Evolutionary conservation across 2,113 vertebrate genomes (phyloP).

Genomic region (Sus scrofa): T2T-Sscrofa CM000830.6:5362001-5362500

Average conservation of each 20-base stretch:
- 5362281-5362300: neutral
- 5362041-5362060: neutral
- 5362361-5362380: neutral
- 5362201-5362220: neutral
- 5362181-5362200: neutral
- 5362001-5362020: neutral
- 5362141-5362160: neutral
- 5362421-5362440: too few species aligned
- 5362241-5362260: neutral
- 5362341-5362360: neutral
- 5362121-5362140: accelerated
- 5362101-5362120: neutral
- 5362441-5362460: too few species aligned
- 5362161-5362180: neutral
- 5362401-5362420: neutral
- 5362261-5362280: neutral
- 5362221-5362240: neutral
- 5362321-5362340: neutral
- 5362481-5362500: too few species aligned
- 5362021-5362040: neutral
- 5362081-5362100: neutral
- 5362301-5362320: neutral
- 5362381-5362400: neutral
- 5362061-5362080: too few species aligned
- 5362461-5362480: too few species aligned